Percentiles rank a stretch among this genome's conserved stretches.
Conservation (phyloP, 2,113 vertebrate species). For the Orthonyx spaldingii region DNA sequence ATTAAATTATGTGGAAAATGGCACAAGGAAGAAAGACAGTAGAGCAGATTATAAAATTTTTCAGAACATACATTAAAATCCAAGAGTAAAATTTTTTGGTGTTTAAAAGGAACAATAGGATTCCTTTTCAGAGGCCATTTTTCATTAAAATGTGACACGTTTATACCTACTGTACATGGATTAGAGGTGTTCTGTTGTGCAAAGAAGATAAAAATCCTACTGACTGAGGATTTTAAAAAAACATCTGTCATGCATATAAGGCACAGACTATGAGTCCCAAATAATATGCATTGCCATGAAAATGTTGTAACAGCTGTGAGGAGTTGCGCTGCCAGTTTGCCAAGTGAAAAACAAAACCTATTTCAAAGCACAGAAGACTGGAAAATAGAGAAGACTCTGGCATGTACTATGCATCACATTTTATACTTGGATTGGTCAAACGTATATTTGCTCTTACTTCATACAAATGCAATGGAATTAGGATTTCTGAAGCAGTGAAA, state of each 20-base stretch:
- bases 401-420: neutral
- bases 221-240: neutral
- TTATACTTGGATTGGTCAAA: neutral
- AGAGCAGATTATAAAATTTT: neutral
- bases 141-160: neutral
- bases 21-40: neutral
- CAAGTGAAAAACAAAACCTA: neutral
- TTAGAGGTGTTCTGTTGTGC: neutral
- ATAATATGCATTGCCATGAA: neutral
- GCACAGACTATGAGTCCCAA: neutral
- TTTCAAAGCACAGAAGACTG: neutral
- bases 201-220: neutral
- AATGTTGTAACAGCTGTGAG: neutral
- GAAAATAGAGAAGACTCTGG: neutral
- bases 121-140: neutral
- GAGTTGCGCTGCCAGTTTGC: neutral
- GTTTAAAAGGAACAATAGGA: neutral
- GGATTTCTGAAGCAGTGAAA: neutral
- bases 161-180: neutral
- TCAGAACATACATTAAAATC: neutral
- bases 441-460: neutral
- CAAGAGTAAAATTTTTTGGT: neutral
- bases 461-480: neutral
- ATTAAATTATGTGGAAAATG: neutral
- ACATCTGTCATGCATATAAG: neutral